Evolutionary conservation across 1,140 invertebrate genomes (phyloP).

Genomic region (Panonychus citri): DNA sequence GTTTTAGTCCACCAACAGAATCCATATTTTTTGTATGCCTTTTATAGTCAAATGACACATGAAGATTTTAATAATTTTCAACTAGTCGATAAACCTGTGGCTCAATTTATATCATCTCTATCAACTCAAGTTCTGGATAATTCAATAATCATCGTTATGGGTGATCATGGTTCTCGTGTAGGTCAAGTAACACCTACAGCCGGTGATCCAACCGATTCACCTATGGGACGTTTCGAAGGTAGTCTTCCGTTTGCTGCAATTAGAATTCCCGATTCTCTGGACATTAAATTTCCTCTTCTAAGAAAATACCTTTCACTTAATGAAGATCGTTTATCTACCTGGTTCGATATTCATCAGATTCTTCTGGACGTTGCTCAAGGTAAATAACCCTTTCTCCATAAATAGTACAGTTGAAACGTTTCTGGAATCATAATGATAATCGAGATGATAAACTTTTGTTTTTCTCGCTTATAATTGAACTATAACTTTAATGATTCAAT

Average conservation of each 20-base stretch:
- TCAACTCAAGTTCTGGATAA: slow-evolving; percentile 19
- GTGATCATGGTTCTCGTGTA: slow-evolving; percentile 8
- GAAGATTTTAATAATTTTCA: slow-evolving; percentile 10
- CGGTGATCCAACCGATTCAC: slow-evolving; percentile 10
- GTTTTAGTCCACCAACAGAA: slow-evolving; percentile 4
- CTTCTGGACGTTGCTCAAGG: slow-evolving; percentile 14
- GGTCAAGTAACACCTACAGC: slow-evolving; percentile 5
- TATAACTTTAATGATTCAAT: too few relatives aligned
- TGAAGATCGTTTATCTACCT: slow-evolving; percentile 1
- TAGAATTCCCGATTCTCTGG: slow-evolving; percentile 13
- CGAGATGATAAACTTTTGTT: too few relatives aligned
- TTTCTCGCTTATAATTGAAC: too few relatives aligned
- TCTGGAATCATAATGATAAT: too few relatives aligned
- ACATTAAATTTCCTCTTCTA: slow-evolving; percentile 11
- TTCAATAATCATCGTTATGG: slow-evolving; percentile 10
- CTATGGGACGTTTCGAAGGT: slow-evolving; percentile 18
- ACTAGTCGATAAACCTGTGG: slow-evolving; percentile 3
- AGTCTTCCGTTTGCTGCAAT: slow-evolving; percentile 18
- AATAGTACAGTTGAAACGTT: too few relatives aligned
- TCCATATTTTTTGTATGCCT: slow-evolving; percentile 13
- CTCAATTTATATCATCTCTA: slow-evolving; percentile 7
- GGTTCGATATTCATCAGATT: slow-evolving; percentile 18
- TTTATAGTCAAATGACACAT: slow-evolving; percentile 9
- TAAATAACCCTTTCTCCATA: background rate
- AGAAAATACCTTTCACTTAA: slow-evolving; percentile 4